A percentile compares a stretch with the other conserved stretches of the same genome.
Conservation (phyloP, 2,113 vertebrate species). For the Menidia beryllina region DNA sequence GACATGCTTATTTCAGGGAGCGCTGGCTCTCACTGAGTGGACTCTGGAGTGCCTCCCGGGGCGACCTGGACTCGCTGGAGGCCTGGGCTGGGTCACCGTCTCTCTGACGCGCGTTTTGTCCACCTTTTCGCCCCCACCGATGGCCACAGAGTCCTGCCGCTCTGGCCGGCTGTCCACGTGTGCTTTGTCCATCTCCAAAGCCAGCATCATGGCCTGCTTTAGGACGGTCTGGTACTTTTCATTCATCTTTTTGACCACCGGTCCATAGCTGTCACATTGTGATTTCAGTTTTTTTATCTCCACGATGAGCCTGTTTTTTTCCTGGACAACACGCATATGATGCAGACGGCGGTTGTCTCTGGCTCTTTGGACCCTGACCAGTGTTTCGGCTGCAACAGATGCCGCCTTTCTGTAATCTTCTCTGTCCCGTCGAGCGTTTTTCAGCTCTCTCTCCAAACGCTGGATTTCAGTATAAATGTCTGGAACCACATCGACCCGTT, state of each 20-base stretch:
- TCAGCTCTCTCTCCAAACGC: slow-evolving; percentile 83
- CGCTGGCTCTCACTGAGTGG: background rate
- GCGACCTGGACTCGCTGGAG: slow-evolving; percentile 26
- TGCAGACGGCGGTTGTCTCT: slow-evolving; percentile 88
- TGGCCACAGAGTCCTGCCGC: background rate
- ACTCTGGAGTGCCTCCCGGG: slow-evolving; percentile 72
- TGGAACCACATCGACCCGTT: slow-evolving; percentile 75
- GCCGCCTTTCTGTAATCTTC: slow-evolving; percentile 80
- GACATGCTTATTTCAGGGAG: background rate
- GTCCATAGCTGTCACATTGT: slow-evolving; percentile 86
- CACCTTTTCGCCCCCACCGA: background rate
- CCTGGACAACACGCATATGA: slow-evolving; percentile 86
- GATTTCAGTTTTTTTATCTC: slow-evolving; percentile 87
- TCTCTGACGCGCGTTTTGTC: slow-evolving; percentile 2
- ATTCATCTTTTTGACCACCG: slow-evolving; percentile 81
- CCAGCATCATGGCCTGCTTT: slow-evolving; percentile 85
- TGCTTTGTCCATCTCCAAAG: slow-evolving; percentile 85
- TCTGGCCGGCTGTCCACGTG: slow-evolving; percentile 73
- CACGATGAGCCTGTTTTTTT: slow-evolving; percentile 86
- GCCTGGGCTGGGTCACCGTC: slow-evolving; percentile 51
- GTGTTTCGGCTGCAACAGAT: slow-evolving; percentile 78
- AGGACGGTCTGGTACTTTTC: slow-evolving; percentile 87
- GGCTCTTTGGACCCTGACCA: slow-evolving; percentile 84
- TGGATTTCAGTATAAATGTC: slow-evolving; percentile 83
- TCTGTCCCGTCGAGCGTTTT: slow-evolving; percentile 80